Percentiles rank a stretch among this genome's conserved stretches.
phyloP scores from a whole-genome alignment of 2,797 vertebrate species.

The Neostethus bicornis region DNA sequence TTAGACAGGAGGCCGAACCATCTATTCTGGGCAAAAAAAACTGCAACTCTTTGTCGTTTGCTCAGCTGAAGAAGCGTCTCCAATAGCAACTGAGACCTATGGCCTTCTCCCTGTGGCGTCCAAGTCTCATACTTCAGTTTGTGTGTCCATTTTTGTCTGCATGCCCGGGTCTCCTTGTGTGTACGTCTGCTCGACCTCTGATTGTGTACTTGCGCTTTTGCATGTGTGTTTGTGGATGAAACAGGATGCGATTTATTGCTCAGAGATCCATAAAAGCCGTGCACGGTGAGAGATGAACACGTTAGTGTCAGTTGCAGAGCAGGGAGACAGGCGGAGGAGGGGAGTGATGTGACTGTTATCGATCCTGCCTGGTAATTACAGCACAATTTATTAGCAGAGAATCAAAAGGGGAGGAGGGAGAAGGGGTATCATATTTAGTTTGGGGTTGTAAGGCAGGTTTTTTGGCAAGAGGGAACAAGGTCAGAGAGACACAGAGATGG shows the following conservation, averaged over 20 bases:
- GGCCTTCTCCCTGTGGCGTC: slow-evolving; percentile 49
- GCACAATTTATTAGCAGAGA: slow-evolving; percentile 77
- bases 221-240: slow-evolving; percentile 33
- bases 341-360: slow-evolving; percentile 76
- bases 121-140: slow-evolving; percentile 28
- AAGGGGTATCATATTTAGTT: slow-evolving; percentile 82
- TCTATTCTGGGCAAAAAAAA: slow-evolving; percentile 71
- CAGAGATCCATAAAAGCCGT: slow-evolving; percentile 62
- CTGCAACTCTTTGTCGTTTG: slow-evolving; percentile 59
- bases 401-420: slow-evolving; percentile 21
- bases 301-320: slow-evolving; percentile 73
- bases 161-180: slow-evolving; percentile 10
- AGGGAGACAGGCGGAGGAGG: slow-evolving; percentile 62
- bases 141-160: slow-evolving; percentile 19
- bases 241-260: slow-evolving; percentile 59
- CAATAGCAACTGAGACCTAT: slow-evolving; percentile 73
- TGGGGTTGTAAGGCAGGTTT: slow-evolving; percentile 83
- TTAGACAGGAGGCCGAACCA: slow-evolving; percentile 44
- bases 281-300: slow-evolving; percentile 69
- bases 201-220: slow-evolving; percentile 43
- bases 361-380: slow-evolving; percentile 78
- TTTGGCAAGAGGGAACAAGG: slow-evolving; percentile 80
- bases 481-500: slow-evolving; percentile 72
- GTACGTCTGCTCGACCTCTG: slow-evolving; percentile 17
- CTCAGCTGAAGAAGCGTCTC: slow-evolving; percentile 64